These are phyloP conservation scores for Bujurquina vittata DNA, from an alignment of 2,113 vertebrate genomes.

Conservation along the genomic window DNA sequence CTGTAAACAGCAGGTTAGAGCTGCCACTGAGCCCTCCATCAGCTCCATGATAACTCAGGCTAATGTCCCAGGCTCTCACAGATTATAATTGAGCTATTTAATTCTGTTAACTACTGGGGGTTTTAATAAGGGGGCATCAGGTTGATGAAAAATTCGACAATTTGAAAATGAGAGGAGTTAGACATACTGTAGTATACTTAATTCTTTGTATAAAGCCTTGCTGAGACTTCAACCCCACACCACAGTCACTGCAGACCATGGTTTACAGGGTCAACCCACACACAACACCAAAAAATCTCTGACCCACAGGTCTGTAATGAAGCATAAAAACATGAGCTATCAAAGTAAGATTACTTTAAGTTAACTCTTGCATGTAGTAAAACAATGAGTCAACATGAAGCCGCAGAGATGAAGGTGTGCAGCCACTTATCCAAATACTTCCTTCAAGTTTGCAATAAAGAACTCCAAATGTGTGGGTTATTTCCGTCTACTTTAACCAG, in stretches of 20 bases:
- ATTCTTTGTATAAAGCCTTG: not conserved
- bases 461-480: not conserved
- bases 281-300: not conserved
- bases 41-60: slow-evolving; percentile 2
- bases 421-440: not conserved
- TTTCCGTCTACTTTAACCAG: slow-evolving; percentile 2
- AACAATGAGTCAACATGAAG: not conserved
- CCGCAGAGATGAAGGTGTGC: not conserved
- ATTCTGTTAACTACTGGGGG: slow-evolving; percentile 48
- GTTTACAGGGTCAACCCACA: not conserved
- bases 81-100: slow-evolving; percentile 53
- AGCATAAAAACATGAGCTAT: not conserved
- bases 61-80: slow-evolving; percentile 25
- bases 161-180: slow-evolving; percentile 21
- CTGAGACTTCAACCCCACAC: not conserved
- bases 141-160: slow-evolving; percentile 26
- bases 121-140: slow-evolving; percentile 36
- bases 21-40: slow-evolving; percentile 18
- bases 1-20: slow-evolving; percentile 54
- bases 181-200: not conserved
- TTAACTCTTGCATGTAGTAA: not conserved
- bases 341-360: not conserved
- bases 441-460: not conserved
- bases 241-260: not conserved
- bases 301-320: not conserved